phyloP scores from a whole-genome alignment of 2,113 vertebrate genomes.

The Pseudopipra pipra region DNA sequence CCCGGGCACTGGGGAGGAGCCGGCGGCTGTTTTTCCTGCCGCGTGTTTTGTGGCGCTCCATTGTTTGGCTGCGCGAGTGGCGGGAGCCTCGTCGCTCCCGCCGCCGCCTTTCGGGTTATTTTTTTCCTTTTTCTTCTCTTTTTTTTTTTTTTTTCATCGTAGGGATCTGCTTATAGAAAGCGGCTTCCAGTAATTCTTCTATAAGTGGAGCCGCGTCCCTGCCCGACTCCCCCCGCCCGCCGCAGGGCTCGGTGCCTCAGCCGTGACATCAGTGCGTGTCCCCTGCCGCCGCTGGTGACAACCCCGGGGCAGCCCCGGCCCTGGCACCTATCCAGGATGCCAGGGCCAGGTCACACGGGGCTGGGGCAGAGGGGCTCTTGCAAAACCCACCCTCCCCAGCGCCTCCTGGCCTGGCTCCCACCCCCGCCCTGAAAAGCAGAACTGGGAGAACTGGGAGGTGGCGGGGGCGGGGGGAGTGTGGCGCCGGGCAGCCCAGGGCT shows the following conservation, averaged over 20 bases:
- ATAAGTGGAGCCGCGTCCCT: conserved; percentile 60
- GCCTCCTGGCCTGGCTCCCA: neutral
- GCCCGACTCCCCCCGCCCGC: conserved; percentile 69
- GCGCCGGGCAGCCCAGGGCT: neutral
- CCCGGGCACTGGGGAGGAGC: conserved; percentile 3
- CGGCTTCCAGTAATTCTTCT: conserved; percentile 96
- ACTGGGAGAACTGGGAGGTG: conserved; percentile 10
- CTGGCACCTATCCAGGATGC: neutral
- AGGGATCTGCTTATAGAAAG: conserved; percentile 87
- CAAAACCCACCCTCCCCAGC: neutral
- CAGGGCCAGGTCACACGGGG: neutral
- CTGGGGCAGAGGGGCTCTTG: neutral
- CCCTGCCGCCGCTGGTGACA: neutral
- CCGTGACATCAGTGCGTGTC: conserved; percentile 51
- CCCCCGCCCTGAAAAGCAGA: conserved; percentile 13
- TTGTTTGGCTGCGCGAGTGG: conserved; percentile 74
- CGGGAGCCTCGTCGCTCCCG: conserved; percentile 61
- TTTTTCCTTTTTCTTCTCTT: neutral
- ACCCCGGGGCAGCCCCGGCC: neutral
- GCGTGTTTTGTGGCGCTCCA: conserved; percentile 81
- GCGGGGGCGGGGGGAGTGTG: neutral
- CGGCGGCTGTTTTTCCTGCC: conserved; percentile 80
- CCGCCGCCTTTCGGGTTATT: conserved; percentile 21
- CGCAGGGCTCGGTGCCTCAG: conserved; percentile 32
- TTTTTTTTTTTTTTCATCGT: conserved; percentile 6